Evolutionary conservation across 2,113 vertebrate genomes (phyloP).

Genomic region (Actinemys pallida): DNA sequence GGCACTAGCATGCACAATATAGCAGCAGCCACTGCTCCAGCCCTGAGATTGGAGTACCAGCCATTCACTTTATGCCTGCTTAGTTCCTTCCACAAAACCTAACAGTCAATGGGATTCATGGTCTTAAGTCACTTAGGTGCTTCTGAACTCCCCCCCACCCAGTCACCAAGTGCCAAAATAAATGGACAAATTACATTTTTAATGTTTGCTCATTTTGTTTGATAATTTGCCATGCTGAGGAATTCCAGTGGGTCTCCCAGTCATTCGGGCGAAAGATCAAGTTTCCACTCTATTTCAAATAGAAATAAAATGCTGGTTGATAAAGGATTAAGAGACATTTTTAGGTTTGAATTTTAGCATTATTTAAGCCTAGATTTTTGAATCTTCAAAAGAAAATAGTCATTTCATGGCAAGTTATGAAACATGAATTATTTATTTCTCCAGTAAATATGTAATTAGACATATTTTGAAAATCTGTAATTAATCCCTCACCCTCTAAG

Average conservation of each 20-base stretch:
- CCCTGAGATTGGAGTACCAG: not conserved
- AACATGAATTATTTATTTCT: slow-evolving; percentile 76
- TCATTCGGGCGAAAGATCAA: slow-evolving; percentile 36
- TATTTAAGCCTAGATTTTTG: slow-evolving; percentile 57
- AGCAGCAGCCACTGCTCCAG: not conserved
- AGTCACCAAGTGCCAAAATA: slow-evolving; percentile 30
- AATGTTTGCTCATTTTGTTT: slow-evolving; percentile 20
- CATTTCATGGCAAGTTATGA: slow-evolving; percentile 69
- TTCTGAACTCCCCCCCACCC: not conserved
- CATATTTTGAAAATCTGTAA: slow-evolving; percentile 72
- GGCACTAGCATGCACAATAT: not conserved
- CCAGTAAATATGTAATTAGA: slow-evolving; percentile 73
- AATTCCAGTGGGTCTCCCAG: slow-evolving; percentile 49
- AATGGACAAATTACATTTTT: slow-evolving; percentile 44
- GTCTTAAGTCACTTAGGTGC: not conserved
- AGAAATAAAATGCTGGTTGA: slow-evolving; percentile 38
- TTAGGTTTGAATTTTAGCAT: slow-evolving; percentile 71
- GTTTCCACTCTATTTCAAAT: slow-evolving; percentile 55
- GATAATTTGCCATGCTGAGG: slow-evolving; percentile 61
- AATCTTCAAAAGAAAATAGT: slow-evolving; percentile 74
- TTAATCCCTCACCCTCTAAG: slow-evolving; percentile 74
- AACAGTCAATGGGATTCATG: not conserved
- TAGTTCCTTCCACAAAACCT: not conserved
- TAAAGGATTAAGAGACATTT: slow-evolving; percentile 64
- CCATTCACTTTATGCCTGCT: rapidly evolving